A percentile compares a stretch with the other conserved stretches of the same genome.
Conservation (phyloP, 2,113 vertebrate species). For the Sturnira hondurensis region DNA sequence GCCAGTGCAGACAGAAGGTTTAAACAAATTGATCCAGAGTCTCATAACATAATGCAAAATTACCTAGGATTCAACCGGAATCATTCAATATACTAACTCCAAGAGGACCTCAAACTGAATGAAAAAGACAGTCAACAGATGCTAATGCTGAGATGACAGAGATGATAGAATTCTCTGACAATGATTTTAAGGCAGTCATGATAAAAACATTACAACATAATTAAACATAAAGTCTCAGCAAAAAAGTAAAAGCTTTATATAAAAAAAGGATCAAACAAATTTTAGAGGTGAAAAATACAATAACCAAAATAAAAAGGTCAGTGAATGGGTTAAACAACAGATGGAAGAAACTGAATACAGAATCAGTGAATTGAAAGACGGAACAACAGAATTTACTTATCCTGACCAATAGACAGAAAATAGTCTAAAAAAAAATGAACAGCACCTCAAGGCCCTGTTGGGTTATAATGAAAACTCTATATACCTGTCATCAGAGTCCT, state of each 20-base stretch:
- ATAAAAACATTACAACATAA: background rate
- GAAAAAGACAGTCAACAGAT: background rate
- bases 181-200: background rate
- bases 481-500: background rate
- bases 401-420: background rate
- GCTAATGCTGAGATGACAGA: background rate
- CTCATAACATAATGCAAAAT: background rate
- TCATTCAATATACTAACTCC: background rate
- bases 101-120: conserved; percentile 3
- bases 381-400: background rate
- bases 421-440: background rate
- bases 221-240: background rate
- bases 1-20: background rate
- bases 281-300: background rate
- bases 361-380: background rate
- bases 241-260: background rate
- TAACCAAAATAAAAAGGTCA: background rate
- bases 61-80: background rate
- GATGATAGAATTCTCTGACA: background rate
- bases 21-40: background rate
- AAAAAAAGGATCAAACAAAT: background rate
- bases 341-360: background rate
- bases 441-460: background rate
- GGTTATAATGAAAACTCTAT: background rate
- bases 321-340: background rate